Percentiles rank a stretch among this genome's conserved stretches.
Conservation (phyloP, 2,113 vertebrate genomes). For the Paracanthobrama guichenoti region DNA sequence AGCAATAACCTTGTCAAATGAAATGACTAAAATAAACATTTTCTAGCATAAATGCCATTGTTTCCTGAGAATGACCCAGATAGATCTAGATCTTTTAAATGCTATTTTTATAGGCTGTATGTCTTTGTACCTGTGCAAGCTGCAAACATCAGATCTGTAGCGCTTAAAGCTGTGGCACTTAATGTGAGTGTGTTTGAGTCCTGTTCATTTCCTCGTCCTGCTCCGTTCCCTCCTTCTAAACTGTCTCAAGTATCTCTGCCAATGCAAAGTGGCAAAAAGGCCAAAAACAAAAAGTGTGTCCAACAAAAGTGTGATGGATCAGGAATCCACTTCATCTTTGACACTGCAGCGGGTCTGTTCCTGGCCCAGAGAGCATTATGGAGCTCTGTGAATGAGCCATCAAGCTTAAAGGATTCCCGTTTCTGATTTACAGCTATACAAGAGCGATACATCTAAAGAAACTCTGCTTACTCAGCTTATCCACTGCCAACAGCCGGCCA, state of each 20-base stretch:
- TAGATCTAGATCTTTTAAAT: not conserved
- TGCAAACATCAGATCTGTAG: not conserved
- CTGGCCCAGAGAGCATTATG: constrained; percentile 20
- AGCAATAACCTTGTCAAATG: not conserved
- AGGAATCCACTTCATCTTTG: not conserved
- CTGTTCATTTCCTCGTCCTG: not conserved
- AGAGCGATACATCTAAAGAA: constrained; percentile 41
- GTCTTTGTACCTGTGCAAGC: not conserved
- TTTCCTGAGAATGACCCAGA: not conserved
- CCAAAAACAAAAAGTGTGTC: not conserved
- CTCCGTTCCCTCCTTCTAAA: not conserved
- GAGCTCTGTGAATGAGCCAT: constrained; percentile 44
- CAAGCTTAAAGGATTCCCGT: constrained; percentile 29
- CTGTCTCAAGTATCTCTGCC: not conserved
- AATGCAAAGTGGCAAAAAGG: constrained; percentile 8
- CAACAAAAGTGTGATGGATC: constrained; percentile 16
- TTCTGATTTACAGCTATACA: constrained; percentile 47
- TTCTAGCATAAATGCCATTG: not conserved
- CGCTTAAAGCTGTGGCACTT: not conserved
- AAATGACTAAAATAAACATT: not conserved
- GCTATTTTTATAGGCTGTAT: not conserved
- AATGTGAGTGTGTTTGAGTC: not conserved
- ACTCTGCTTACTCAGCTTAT: constrained; percentile 46
- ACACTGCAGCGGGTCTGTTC: constrained; percentile 1
- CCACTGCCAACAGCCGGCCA: constrained; percentile 32